Evolutionary conservation across 2,797 vertebrate species (phyloP), one percentile per base, ranked within the genome.

Genomic region (Takifugu rubripes): DNA sequence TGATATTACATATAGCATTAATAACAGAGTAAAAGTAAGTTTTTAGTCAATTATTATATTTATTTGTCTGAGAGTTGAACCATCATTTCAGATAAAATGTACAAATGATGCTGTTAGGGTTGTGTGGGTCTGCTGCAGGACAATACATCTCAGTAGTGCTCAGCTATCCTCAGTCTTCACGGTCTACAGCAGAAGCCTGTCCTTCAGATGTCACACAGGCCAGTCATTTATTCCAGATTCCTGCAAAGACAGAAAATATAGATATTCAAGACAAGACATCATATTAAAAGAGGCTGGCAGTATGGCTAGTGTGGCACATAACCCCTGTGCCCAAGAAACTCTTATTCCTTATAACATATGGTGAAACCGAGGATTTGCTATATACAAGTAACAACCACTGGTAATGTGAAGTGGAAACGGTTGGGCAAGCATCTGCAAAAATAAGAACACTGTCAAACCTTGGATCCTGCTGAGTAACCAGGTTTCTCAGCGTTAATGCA

Each of bases 121-220:
- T 50, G 65, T 65, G 17, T 59, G 68, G 72, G 25, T 63, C 29
- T 33, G 69, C 65, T 54, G 61, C 17, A 29, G 64, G 65, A 77
- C 71, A 62, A 76, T 68, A 75, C 77, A 65, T 84, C 83, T 87
- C 84, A 82, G 83, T 71, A 61, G 59, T 59, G 25, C 45, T 75
- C 56, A 51, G 56, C 51, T 56, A 61, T 55, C 52, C 46, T 56
- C 68, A 57, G 77, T 75, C 82, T 61, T 49, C 54, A 27, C 67
- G 61, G 75, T 56, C 59, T 71, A 53, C 63, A 61, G 53, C 27
- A 77, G 21, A 21, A 21, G 61, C 54, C 11, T 17, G 40, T 72
- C 70, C 64, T 61, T 61, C 12, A 56, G 68, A 54, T 63, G 63
- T 52, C 59, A 26, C 46, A 25, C 56, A 66, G 70, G 77, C 64